Evolutionary conservation across 1,140 invertebrate genomes (phyloP).

Genomic region (Drosophila paulistorum): DNA sequence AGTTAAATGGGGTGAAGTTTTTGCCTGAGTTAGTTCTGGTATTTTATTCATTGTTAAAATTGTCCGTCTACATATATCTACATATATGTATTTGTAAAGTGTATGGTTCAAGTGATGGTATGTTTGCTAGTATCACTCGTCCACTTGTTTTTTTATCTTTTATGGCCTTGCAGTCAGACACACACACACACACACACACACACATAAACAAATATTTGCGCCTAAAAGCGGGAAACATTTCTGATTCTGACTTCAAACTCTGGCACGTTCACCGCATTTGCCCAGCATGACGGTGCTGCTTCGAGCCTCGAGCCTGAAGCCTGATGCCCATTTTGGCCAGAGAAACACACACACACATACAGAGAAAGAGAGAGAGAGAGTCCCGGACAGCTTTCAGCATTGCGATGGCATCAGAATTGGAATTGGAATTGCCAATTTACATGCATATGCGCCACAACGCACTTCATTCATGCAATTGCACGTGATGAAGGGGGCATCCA

Average conservation of each 20-base stretch:
- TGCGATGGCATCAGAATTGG: conserved; percentile 59
- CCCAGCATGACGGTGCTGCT: background rate
- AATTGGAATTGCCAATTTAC: conserved; percentile 76
- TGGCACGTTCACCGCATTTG: conserved; percentile 35
- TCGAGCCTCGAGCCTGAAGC: background rate
- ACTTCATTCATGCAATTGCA: conserved; percentile 72
- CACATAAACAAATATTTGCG: conserved; percentile 60
- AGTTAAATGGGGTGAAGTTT: too few species aligned
- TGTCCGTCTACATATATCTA: too few species aligned
- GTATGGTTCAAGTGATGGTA: too few species aligned
- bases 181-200: conserved; percentile 38
- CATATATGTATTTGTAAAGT: too few species aligned
- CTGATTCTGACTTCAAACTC: conserved; percentile 19
- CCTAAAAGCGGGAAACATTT: conserved; percentile 61
- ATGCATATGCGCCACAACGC: conserved; percentile 73
- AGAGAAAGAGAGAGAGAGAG: too few species aligned
- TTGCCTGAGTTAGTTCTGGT: too few species aligned
- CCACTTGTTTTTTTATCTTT: conserved; percentile 14
- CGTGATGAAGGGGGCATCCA: conserved; percentile 21
- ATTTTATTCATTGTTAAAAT: too few species aligned
- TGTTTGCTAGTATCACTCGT: too few species aligned
- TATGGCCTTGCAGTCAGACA: conserved; percentile 33
- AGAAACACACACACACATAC: background rate
- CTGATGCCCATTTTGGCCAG: conserved; percentile 1
- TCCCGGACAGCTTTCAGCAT: conserved; percentile 28